phyloP scores from a whole-genome alignment of 2,888 invertebrate genomes.

The Metallyticus violacea region DNA sequence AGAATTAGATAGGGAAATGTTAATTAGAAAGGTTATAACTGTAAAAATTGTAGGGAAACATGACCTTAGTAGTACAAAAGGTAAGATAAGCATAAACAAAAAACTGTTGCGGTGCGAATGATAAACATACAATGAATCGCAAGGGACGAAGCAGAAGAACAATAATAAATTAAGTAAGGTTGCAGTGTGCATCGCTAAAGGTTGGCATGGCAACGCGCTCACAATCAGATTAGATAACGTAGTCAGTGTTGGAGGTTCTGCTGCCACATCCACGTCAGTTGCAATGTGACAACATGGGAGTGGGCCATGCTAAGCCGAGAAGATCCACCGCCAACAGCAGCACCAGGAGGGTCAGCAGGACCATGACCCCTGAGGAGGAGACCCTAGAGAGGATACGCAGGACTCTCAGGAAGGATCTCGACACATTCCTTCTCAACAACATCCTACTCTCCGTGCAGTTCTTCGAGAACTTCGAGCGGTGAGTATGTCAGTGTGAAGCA shows the following conservation, averaged over 20 bases:
- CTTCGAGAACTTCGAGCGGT: slow-evolving; percentile 76
- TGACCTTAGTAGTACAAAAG: no score
- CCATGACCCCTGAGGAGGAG: slow-evolving; percentile 46
- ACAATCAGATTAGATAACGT: neutral
- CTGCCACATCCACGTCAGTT: neutral
- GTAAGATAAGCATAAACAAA: no score
- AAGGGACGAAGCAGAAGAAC: no score
- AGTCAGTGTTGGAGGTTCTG: no score
- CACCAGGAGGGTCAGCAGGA: neutral
- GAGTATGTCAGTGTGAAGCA: slow-evolving; percentile 43
- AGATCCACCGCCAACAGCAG: neutral
- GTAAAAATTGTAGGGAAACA: no score
- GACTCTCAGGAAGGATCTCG: slow-evolving; percentile 59
- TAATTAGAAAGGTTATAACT: no score
- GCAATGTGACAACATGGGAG: neutral
- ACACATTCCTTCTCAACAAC: slow-evolving; percentile 73
- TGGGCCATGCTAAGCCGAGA: neutral
- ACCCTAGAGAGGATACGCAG: slow-evolving; percentile 56
- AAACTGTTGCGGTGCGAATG: no score
- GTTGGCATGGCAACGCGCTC: no score
- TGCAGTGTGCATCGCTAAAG: no score
- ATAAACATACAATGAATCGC: no score
- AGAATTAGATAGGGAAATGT: no score
- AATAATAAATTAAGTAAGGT: no score
- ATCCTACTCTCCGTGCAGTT: slow-evolving; percentile 73